These are phyloP conservation scores for Anaspis maculata DNA, from an alignment of 2,888 invertebrate genomes.

Conservation along the genomic window DNA sequence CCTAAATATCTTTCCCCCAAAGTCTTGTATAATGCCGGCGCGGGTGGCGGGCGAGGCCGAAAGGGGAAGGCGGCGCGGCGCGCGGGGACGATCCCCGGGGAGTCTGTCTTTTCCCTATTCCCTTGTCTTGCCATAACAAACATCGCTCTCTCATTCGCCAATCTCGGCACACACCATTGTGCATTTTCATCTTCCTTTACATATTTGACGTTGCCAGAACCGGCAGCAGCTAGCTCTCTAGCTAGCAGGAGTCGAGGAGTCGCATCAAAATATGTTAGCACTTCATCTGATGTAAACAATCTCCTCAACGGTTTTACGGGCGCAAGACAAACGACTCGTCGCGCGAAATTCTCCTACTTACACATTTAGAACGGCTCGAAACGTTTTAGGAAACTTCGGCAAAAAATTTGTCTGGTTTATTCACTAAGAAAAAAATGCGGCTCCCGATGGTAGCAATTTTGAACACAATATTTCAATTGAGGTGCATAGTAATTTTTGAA, in stretches of 20 bases:
- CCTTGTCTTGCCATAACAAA: constrained; percentile 42
- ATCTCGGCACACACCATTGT: constrained; percentile 37
- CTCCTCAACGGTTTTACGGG: constrained; percentile 17
- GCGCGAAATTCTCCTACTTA: constrained; percentile 9
- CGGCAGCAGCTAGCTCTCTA: too few relatives aligned
- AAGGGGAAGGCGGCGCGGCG: too few relatives aligned
- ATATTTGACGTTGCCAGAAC: constrained; percentile 23
- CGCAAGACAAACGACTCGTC: constrained; percentile 16
- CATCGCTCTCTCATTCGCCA: constrained; percentile 38
- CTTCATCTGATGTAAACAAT: constrained; percentile 26
- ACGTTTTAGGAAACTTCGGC: too few relatives aligned
- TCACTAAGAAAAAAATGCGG: too few relatives aligned
- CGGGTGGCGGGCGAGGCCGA: constrained; percentile 36
- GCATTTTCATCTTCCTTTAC: constrained; percentile 29
- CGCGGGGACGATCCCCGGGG: constrained; percentile 44
- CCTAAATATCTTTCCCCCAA: constrained; percentile 39
- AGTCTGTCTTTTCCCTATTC: constrained; percentile 53
- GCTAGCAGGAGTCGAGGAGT: too few relatives aligned
- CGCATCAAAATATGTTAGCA: constrained; percentile 29
- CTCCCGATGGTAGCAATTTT: too few relatives aligned
- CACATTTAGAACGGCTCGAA: constrained; percentile 9
- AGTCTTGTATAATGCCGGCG: constrained; percentile 34
- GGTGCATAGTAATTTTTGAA: too few relatives aligned
- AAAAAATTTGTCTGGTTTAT: too few relatives aligned
- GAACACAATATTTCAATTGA: too few relatives aligned